Evolutionary conservation across 2,113 vertebrate species (phyloP), one percentile per base, ranked within the genome.

Genomic region (Plectropomus leopardus): DNA sequence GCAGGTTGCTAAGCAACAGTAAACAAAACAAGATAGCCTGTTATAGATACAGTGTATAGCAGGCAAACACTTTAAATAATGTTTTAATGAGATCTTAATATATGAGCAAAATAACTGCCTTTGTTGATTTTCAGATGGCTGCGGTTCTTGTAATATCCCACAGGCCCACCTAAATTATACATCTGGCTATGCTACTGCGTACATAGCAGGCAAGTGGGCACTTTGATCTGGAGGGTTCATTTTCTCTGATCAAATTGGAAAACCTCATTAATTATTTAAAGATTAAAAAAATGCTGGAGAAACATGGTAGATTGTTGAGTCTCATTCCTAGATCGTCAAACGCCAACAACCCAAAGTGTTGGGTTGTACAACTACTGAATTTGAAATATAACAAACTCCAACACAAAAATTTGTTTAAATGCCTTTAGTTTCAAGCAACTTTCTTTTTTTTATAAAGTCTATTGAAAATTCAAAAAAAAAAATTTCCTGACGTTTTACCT

Each of bases 401-500:
- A n/a, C n/a, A n/a, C n/a, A n/a, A n/a, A n/a, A n/a, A n/a, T n/a
- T n/a, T n/a, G n/a, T n/a, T n/a, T n/a, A n/a, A n/a, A n/a, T n/a
- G n/a, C n/a, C n/a, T n/a, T n/a, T n/a, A n/a, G n/a, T n/a, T n/a
- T n/a, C n/a, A n/a, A n/a, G n/a, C n/a, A n/a, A n/a, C n/a, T n/a
- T n/a, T n/a, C n/a, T n/a, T n/a, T n/a, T n/a, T n/a, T n/a, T n/a
- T n/a, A n/a, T n/a, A n/a, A n/a, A n/a, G n/a, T n/a, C n/a, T n/a
- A n/a, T n/a, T n/a, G n/a, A n/a, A n/a, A n/a, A n/a, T n/a, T n/a
- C n/a, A n/a, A n/a, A n/a, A n/a, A n/a, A n/a, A n/a, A n/a, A n/a
- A n/a, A n/a, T n/a, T 1, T 15, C 13, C 5, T 54, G 3, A 34
- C 8, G 36, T 79, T 96, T 95, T 69, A 99, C 98, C 98, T 98